Percentiles rank a stretch among this genome's conserved stretches.
These are phyloP conservation scores for Scortum barcoo DNA, from an alignment of 2,113 vertebrate genomes.

Conservation along the genomic window DNA sequence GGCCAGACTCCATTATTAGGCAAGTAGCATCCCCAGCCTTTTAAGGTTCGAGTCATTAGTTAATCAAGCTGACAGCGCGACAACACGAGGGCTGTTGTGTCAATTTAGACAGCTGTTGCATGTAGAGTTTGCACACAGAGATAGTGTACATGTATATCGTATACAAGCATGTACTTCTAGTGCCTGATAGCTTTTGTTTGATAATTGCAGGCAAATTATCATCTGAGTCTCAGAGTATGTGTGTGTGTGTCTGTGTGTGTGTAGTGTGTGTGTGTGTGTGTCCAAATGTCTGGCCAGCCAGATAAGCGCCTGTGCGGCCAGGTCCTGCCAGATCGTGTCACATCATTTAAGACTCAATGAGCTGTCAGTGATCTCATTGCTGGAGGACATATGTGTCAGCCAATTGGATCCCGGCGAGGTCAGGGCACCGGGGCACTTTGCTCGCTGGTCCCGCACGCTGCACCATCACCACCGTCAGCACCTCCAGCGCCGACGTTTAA, in stretches of 20 bases:
- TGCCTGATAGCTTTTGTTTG: constrained; percentile 9
- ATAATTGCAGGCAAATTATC: constrained; percentile 7
- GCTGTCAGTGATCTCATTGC: constrained; percentile 66
- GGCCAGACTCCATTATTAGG: constrained; percentile 68
- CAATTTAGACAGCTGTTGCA: constrained; percentile 37
- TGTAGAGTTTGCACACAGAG: constrained; percentile 5
- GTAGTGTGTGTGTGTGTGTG: background rate
- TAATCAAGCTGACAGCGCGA: constrained; percentile 60
- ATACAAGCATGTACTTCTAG: background rate
- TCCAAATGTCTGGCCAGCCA: constrained; percentile 37
- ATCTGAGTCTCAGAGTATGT: background rate
- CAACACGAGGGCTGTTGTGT: constrained; percentile 31
- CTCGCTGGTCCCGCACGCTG: constrained; percentile 21
- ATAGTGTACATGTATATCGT: background rate
- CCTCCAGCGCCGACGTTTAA: constrained; percentile 39
- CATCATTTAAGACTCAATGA: constrained; percentile 76
- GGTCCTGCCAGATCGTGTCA: constrained; percentile 57
- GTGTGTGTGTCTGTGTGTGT: background rate
- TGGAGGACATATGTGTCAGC: constrained; percentile 65
- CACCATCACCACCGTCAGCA: constrained; percentile 66
- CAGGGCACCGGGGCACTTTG: constrained; percentile 28
- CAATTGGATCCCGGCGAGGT: constrained; percentile 51
- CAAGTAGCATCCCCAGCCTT: constrained; percentile 62
- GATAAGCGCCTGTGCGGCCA: constrained; percentile 53
- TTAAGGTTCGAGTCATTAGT: constrained; percentile 67